These are phyloP conservation scores for Ecdyonurus torrentis DNA, from an alignment of 2,888 invertebrate genomes.

Conservation along the genomic window DNA sequence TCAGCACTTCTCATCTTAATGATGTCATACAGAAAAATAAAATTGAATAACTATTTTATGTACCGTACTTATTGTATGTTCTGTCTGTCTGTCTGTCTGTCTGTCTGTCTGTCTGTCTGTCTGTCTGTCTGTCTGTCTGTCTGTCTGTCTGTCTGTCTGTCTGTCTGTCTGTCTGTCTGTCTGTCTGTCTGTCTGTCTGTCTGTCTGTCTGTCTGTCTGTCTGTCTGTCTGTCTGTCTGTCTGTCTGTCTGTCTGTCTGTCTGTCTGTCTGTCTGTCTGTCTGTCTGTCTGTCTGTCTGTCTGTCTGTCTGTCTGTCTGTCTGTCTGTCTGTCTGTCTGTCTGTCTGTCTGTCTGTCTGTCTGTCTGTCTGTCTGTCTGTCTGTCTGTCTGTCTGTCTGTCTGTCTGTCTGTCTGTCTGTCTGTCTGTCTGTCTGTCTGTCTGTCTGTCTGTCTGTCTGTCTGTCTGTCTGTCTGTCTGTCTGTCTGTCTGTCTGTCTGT, in stretches of 20 bases:
- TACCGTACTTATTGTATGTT: too few species aligned
- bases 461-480: constrained; percentile 6
- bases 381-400: constrained; percentile 5
- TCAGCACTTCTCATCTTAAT: too few species aligned
- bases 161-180: constrained; percentile 7
- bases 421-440: constrained; percentile 7
- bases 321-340: constrained; percentile 6
- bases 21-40: too few species aligned
- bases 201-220: constrained; percentile 5
- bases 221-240: constrained; percentile 2
- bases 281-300: background rate
- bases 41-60: too few species aligned
- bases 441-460: constrained; percentile 7
- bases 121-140: constrained; percentile 5
- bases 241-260: constrained; percentile 7
- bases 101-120: constrained; percentile 4
- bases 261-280: constrained; percentile 4
- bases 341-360: constrained; percentile 3
- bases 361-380: constrained; percentile 4
- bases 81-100: constrained; percentile 6
- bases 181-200: constrained; percentile 7
- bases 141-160: constrained; percentile 5
- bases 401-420: constrained; percentile 5
- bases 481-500: constrained; percentile 3
- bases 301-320: constrained; percentile 7